Conservation (phyloP, 2,113 vertebrate species). For the Alces alces region DNA sequence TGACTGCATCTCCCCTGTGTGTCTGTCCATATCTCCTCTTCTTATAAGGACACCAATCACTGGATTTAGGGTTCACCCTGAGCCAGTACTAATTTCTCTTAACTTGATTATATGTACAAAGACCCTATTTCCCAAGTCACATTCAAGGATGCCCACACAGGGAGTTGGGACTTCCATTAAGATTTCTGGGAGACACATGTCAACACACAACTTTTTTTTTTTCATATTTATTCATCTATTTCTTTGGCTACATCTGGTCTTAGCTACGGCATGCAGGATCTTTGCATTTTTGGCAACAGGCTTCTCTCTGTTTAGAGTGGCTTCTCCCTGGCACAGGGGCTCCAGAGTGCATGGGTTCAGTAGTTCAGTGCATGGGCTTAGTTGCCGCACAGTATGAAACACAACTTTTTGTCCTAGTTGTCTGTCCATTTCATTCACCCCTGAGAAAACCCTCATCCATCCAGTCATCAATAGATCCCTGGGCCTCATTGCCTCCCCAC, state of each 20-base stretch:
- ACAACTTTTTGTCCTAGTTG: not conserved
- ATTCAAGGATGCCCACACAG: not conserved
- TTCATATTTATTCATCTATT: not conserved
- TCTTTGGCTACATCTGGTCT: not conserved
- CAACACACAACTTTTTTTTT: not conserved
- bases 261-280: not conserved
- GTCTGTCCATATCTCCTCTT: not conserved
- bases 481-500: not conserved
- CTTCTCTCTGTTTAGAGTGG: not conserved
- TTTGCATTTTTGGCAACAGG: not conserved
- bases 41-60: not conserved
- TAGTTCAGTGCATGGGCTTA: not conserved
- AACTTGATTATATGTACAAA: not conserved
- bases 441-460: not conserved
- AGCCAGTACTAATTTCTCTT: not conserved
- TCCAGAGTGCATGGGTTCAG: not conserved
- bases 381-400: accelerated
- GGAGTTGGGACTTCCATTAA: not conserved
- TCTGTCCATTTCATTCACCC: not conserved
- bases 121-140: not conserved
- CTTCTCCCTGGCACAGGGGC: accelerated
- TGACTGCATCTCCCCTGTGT: accelerated
- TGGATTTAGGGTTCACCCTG: not conserved
- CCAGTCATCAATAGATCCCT: too few species aligned
- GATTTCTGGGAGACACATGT: not conserved